Conservation (phyloP, 2,888 invertebrate genomes). For the Disparrhopalites patrizii region DNA sequence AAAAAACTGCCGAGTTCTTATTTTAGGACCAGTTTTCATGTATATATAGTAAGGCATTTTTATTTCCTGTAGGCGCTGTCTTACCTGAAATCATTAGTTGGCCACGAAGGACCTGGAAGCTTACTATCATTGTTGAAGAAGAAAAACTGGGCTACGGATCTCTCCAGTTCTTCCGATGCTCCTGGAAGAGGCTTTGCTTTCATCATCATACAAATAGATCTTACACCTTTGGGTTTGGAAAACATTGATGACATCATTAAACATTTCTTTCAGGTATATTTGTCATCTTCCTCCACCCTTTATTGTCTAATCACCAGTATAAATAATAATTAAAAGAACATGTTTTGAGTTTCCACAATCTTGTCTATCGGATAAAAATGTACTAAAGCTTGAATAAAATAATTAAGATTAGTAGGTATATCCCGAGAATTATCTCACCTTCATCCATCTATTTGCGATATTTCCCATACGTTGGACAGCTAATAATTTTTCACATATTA, state of each 20-base stretch:
- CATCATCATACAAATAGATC: slow-evolving; percentile 76
- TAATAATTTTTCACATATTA: neutral
- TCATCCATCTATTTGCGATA: too few relatives aligned
- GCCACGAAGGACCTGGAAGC: slow-evolving; percentile 34
- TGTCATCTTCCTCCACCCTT: neutral
- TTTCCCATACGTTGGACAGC: neutral
- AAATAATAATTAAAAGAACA: too few relatives aligned
- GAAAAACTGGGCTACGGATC: slow-evolving; percentile 28
- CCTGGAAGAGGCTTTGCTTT: slow-evolving; percentile 80
- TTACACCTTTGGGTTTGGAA: slow-evolving; percentile 84
- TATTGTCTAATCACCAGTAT: neutral
- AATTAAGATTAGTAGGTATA: too few relatives aligned
- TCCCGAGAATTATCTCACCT: too few relatives aligned
- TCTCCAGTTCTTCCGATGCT: slow-evolving; percentile 16
- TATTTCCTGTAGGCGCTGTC: neutral
- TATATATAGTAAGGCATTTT: too few relatives aligned
- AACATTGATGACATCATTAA: slow-evolving; percentile 84
- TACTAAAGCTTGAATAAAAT: neutral
- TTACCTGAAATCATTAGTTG: slow-evolving; percentile 28
- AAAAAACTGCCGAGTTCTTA: too few relatives aligned
- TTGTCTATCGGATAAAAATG: neutral
- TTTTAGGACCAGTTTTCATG: too few relatives aligned
- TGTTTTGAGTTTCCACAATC: neutral
- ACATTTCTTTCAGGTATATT: slow-evolving; percentile 72
- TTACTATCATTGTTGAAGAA: slow-evolving; percentile 28